Percentiles rank a stretch among this genome's conserved stretches.
These are phyloP conservation scores for Bombus sylvicola DNA, from an alignment of 1,140 invertebrate species.

Conservation along the genomic window DNA sequence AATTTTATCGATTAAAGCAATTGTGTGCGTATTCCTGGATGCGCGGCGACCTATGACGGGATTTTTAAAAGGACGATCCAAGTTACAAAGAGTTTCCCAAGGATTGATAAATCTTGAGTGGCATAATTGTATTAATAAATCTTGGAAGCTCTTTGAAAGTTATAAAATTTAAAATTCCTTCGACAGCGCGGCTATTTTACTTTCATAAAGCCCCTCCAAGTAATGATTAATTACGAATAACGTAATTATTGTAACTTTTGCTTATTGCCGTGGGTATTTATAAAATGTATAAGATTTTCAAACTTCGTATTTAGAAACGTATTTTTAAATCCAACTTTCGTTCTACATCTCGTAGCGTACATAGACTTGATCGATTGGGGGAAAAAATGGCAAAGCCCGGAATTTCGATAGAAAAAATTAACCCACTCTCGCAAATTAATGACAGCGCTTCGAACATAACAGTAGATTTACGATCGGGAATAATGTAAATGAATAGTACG, in stretches of 20 bases:
- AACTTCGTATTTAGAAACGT: not conserved
- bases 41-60: not conserved
- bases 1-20: not conserved
- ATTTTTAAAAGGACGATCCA: not conserved
- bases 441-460: not conserved
- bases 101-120: not conserved
- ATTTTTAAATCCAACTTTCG: not conserved
- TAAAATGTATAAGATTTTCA: not conserved
- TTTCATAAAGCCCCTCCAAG: not conserved
- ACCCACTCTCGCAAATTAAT: not conserved
- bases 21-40: not conserved
- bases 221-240: not conserved
- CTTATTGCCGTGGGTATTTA: not conserved
- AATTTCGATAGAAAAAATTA: not conserved
- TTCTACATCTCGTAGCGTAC: not conserved
- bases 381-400: rapidly evolving
- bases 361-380: not conserved
- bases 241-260: no score
- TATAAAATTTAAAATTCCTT: not conserved
- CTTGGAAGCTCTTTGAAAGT: not conserved
- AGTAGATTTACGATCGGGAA: not conserved
- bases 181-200: not conserved
- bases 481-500: not conserved
- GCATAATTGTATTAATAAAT: not conserved
- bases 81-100: not conserved